Evolutionary conservation across 2,888 invertebrate species (phyloP), one percentile per base, ranked within the genome.

Genomic region (Tineola bisselliella): DNA sequence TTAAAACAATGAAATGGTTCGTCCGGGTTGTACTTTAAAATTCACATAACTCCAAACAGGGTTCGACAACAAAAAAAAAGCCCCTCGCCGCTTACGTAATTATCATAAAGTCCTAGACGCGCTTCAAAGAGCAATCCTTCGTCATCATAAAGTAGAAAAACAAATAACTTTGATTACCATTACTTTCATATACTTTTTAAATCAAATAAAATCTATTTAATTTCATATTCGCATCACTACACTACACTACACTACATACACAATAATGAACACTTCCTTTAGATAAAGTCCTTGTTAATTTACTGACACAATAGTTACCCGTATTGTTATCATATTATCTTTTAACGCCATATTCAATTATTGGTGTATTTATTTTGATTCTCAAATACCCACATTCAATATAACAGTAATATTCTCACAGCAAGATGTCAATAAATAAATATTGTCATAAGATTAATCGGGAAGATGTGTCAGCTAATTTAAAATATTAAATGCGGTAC

Each of bases 1-100:
- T 25, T 54, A 54, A 54, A 54, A 54, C 54, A 54, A 54, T 54
- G 54, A 54, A 54, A 54, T 54, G 54, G 25, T 54, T 54, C 54
- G 54, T 25, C 54, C 19, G 17, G 25, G 5, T 15, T 15, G 13
- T 48, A 48, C 15, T 13, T 48, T 48, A n/a, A 48, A 48, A 48
- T 48, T 48, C 48, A 48, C 48, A 17, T 48, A 48, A 15, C 15
- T 48, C 48, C 8, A 48, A n/a, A n/a, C n/a, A n/a, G n/a, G 17
- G 48, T 1, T 13, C 17, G 17, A 17, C 8, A 13, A n/a, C 48
- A 15, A 48, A 48, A 48, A n/a, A n/a, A 48, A 48, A 17, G n/a
- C 15, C 17, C 48, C 17, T 48, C 17, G 15, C 38, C 38, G 10
- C 38, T 38, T 38, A 48, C 13, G 10, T 48, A 48, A 48, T 48